These are phyloP conservation scores for Philhelius pedissequus DNA, from an alignment of 2,888 invertebrate genomes.

Conservation along the genomic window DNA sequence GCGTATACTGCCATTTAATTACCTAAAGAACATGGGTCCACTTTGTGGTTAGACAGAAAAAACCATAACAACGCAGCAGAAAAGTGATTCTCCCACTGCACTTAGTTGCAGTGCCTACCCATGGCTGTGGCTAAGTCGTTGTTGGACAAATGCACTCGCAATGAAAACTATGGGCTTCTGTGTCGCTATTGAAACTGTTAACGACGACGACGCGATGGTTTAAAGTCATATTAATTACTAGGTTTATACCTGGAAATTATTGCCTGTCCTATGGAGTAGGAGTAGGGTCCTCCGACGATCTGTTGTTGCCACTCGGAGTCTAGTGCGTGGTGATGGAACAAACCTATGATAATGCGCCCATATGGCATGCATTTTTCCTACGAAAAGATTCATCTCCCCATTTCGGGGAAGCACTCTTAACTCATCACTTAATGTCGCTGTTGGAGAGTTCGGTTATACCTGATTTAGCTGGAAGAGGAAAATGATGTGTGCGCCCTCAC, in stretches of 20 bases:
- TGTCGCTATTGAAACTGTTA: constrained; percentile 65
- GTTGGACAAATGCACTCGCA: constrained; percentile 9
- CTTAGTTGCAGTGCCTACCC: no score
- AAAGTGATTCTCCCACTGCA: constrained; percentile 13
- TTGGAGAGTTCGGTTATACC: constrained; percentile 48
- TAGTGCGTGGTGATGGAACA: constrained; percentile 1
- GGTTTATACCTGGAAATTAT: constrained; percentile 44
- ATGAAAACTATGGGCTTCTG: constrained; percentile 61
- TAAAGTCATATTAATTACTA: constrained; percentile 62
- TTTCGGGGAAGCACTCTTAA: constrained; percentile 66
- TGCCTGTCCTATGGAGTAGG: constrained; percentile 36
- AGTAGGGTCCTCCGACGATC: not conserved
- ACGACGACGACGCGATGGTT: constrained; percentile 46
- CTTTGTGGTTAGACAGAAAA: not conserved
- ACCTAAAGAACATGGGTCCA: constrained; percentile 46
- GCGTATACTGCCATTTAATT: constrained; percentile 56
- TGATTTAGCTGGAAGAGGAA: constrained; percentile 46
- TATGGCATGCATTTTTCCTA: constrained; percentile 57
- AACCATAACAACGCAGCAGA: not conserved
- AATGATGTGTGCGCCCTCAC: constrained; percentile 34
- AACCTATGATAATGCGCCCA: constrained; percentile 3
- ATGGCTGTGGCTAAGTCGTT: constrained; percentile 49
- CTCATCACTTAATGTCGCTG: constrained; percentile 68
- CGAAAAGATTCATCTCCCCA: constrained; percentile 64
- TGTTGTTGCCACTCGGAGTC: not conserved